Conservation (phyloP, 1,140 invertebrate genomes). For the Bombus turneri region DNA sequence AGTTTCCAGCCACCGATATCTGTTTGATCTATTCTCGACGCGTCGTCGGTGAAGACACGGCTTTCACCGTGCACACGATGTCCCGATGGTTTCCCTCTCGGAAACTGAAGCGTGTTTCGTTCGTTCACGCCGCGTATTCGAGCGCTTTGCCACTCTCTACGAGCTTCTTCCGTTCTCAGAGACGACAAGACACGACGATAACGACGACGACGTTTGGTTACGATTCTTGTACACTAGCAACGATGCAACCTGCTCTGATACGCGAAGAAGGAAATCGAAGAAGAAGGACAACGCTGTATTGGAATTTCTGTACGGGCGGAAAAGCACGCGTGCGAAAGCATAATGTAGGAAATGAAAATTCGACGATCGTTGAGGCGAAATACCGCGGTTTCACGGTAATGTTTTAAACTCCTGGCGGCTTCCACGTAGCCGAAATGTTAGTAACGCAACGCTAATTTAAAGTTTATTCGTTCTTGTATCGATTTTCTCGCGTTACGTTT, state of each 20-base stretch:
- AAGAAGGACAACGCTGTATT: neutral
- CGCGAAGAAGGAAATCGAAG: no score
- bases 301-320: neutral
- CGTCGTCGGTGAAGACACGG: neutral
- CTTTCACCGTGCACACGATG: neutral
- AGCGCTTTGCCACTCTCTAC: neutral
- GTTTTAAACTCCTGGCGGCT: constrained; percentile 21
- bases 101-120: neutral
- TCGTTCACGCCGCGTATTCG: neutral
- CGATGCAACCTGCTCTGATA: neutral
- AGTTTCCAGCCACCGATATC: neutral
- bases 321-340: neutral
- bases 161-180: neutral
- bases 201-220: constrained; percentile 13
- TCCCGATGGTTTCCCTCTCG: neutral
- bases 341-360: neutral
- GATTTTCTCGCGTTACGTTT: constrained; percentile 46
- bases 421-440: neutral
- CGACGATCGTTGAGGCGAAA: neutral
- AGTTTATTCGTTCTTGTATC: constrained; percentile 38
- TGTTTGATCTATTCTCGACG: neutral
- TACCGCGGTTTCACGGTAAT: neutral
- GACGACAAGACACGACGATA: neutral
- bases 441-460: constrained; percentile 44
- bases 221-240: neutral